Conservation (phyloP, 1,140 invertebrate species). For the Cydia strobilella region DNA sequence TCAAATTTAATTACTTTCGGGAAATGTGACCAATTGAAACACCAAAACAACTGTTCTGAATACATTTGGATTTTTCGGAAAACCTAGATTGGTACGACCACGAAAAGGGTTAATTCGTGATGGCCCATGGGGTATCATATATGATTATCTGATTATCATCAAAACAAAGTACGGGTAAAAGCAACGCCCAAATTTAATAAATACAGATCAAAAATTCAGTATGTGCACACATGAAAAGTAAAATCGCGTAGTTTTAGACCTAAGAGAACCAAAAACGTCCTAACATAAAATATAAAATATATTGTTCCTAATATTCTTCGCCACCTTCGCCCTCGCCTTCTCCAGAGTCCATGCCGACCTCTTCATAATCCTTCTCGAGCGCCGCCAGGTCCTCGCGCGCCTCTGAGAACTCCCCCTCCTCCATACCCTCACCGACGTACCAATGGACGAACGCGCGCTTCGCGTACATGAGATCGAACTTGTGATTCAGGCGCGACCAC, state of each 20-base stretch:
- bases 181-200: neutral
- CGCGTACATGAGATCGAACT: slow-evolving; percentile 87
- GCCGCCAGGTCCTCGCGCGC: slow-evolving; percentile 93
- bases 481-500: slow-evolving; percentile 89
- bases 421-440: slow-evolving; percentile 93
- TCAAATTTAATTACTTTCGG: too few relatives aligned
- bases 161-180: slow-evolving; percentile 16
- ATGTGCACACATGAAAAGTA: slow-evolving; percentile 31
- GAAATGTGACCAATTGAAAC: too few relatives aligned
- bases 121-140: too few relatives aligned
- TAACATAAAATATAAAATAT: slow-evolving; percentile 40
- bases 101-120: too few relatives aligned
- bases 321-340: slow-evolving; percentile 87
- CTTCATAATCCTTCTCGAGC: slow-evolving; percentile 92
- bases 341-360: slow-evolving; percentile 88
- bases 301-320: slow-evolving; percentile 84
- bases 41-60: too few relatives aligned
- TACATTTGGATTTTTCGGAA: too few relatives aligned
- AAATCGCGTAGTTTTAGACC: slow-evolving; percentile 39
- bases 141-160: too few relatives aligned
- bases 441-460: slow-evolving; percentile 88
- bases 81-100: too few relatives aligned
- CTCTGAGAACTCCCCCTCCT: slow-evolving; percentile 92
- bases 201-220: slow-evolving; percentile 21
- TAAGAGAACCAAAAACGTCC: slow-evolving; percentile 42